Base-by-base conservation (phyloP, 2,797 vertebrate genomes). In the Parauchenoglanis punctatus region DNA sequence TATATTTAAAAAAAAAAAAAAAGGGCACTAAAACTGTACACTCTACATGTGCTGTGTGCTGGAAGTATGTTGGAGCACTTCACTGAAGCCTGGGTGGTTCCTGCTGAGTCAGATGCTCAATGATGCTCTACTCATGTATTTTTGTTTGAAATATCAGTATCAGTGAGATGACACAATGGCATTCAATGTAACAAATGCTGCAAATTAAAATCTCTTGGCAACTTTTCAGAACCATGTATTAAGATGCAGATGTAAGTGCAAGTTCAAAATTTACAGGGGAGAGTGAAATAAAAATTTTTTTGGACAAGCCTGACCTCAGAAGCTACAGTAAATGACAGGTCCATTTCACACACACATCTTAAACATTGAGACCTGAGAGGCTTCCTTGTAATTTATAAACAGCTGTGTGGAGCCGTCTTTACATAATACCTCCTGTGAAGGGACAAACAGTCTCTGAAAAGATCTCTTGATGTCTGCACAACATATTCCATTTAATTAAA, bases 181-280 rank as follows among this genome's bases (percentile, higher is more conserved):
- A 70, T 76, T 84, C 67, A 70, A 18, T 81, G 67, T 63, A 78
- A 83, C 5, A 73, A 49, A 84, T 25, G 49, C 65, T 20, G 73
- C 83, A 78, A 86, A 85, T 44, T 17, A 61, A 87, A 86, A 81
- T 68, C 35, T 75, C 28, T 28, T 11, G 17, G 52, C 54, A 23
- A 80, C 28, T 17, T 58, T 54, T 20, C 54, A 75, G 61, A 52
- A 68, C 8, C 15, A 31, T 23, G 40, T 3, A 63, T 12, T 18
- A 54, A 46, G 35, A 52, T 59, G 15, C 31, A 68, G 4, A 7
- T 10, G 44, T 15, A 52, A 77, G 73, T 54, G 49, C 25, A 77
- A 20, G 73, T 40, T 44, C 85, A 78, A 54, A 35, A 40, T 11
- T 82, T 11, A 46, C 23, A 86, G 31, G 31, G 3, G 25, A 8